phyloP scores from a whole-genome alignment of 2,113 vertebrate genomes.

The Ariopsis seemanni region DNA sequence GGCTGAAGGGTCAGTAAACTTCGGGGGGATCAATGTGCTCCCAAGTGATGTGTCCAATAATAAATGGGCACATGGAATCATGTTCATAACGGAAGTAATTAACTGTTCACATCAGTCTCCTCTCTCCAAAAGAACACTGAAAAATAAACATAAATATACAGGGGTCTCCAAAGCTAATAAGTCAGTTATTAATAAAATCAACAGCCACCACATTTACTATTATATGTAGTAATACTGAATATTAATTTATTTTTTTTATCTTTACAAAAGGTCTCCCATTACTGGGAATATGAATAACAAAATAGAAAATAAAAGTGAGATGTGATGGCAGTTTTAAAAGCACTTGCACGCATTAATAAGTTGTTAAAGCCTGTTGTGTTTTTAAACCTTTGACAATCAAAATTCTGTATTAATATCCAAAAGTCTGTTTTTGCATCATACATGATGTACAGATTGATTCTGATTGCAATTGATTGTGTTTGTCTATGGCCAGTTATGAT shows the following conservation, averaged over 20 bases:
- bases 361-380: neutral
- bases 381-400: neutral
- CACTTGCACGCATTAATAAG: neutral
- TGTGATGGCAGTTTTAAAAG: neutral
- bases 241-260: neutral
- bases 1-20: constrained; percentile 51
- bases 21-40: constrained; percentile 52
- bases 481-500: neutral
- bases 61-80: constrained; percentile 7
- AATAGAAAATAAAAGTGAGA: neutral
- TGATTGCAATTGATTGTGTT: neutral
- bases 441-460: too few relatives aligned
- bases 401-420: neutral
- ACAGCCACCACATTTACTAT: neutral
- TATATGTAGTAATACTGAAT: neutral
- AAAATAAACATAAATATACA: constrained; percentile 1
- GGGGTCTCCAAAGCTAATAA: neutral
- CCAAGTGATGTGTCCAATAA: constrained; percentile 32
- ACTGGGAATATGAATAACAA: neutral
- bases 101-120: neutral
- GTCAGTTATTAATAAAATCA: neutral
- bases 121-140: neutral
- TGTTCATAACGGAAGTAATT: neutral
- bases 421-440: neutral
- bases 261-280: neutral